Percentiles rank a stretch among this genome's conserved stretches.
Evolutionary conservation across 2,888 invertebrate species (phyloP).

Genomic region (Mactromeris polynyma): DNA sequence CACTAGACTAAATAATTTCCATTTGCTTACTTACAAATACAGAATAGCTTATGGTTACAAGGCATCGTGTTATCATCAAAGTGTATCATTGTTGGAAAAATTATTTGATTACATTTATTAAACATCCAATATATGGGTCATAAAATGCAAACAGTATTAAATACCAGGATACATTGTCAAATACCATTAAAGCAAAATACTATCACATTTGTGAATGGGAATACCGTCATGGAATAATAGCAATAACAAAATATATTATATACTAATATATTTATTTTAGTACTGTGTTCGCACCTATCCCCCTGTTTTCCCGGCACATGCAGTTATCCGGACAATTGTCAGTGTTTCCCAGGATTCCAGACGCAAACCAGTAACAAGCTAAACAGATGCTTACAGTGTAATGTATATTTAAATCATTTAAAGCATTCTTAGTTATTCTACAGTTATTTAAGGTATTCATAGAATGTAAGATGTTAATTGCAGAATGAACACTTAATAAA

Average conservation of each 20-base stretch:
- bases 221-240: neutral
- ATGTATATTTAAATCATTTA: neutral
- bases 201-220: neutral
- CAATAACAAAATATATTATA: neutral
- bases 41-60: neutral
- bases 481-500: no score
- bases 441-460: neutral
- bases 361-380: neutral
- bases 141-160: neutral
- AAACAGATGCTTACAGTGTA: conserved; percentile 6
- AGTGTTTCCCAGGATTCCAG: conserved; percentile 8
- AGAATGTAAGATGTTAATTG: no score
- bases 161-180: neutral
- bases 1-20: neutral
- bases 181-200: neutral
- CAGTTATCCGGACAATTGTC: conserved; percentile 21
- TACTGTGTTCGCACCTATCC: conserved; percentile 10
- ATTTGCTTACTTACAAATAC: neutral
- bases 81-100: neutral
- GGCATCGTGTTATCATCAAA: neutral
- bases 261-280: neutral
- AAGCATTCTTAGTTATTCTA: neutral
- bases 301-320: conserved; percentile 38
- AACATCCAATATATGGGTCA: neutral
- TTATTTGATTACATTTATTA: neutral